Evolutionary conservation across 2,797 vertebrate species (phyloP).

Genomic region (Bucorvus abyssinicus): DNA sequence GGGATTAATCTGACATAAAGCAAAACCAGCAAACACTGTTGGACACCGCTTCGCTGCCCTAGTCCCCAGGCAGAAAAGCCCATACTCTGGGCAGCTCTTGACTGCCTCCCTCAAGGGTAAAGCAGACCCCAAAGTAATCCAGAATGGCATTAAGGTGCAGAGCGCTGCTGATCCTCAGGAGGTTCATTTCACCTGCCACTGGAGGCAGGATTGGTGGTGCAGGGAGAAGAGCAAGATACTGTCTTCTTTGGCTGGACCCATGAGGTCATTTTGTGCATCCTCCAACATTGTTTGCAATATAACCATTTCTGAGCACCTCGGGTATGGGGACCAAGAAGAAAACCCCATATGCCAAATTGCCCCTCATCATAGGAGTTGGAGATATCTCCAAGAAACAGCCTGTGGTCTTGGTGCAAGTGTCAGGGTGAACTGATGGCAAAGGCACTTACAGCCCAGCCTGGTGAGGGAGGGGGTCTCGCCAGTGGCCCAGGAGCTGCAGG

Average conservation of each 20-base stretch:
- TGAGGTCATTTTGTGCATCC: not conserved
- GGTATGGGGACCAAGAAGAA: not conserved
- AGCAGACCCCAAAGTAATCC: not conserved
- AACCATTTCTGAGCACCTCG: not conserved
- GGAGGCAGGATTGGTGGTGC: not conserved
- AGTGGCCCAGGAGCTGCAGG: not conserved
- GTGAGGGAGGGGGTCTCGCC: not conserved
- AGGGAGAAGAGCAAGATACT: not conserved
- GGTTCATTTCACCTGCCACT: not conserved
- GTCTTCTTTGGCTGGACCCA: not conserved
- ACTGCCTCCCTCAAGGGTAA: not conserved
- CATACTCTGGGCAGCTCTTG: not conserved
- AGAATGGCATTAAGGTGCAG: not conserved
- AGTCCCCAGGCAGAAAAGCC: not conserved
- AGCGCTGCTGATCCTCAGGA: not conserved
- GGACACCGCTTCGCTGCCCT: not conserved
- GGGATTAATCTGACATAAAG: slow-evolving; percentile 33
- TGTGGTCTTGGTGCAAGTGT: not conserved
- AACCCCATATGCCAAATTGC: not conserved
- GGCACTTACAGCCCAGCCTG: not conserved
- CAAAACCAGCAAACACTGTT: not conserved
- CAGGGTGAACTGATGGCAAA: not conserved
- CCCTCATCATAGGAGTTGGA: not conserved
- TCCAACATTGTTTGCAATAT: not conserved
- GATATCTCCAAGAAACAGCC: not conserved